Evolutionary conservation across 2,797 vertebrate genomes (phyloP), one percentile per base, ranked within the genome.

Genomic region (Mus spretus): DNA sequence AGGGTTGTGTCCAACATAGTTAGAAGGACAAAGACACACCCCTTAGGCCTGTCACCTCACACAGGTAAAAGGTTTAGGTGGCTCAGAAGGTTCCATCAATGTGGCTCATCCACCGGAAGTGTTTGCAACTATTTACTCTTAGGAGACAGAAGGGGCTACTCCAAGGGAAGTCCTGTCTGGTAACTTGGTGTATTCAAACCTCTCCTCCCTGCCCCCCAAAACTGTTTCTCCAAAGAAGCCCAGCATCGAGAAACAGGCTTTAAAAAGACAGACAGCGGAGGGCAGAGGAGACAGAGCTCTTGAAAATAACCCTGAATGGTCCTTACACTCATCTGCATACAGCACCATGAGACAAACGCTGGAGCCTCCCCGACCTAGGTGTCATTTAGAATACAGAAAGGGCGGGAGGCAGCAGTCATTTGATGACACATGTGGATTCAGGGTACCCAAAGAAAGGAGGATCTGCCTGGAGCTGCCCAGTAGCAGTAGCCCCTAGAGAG

Each of bases 281-380:
- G 37, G 63, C 84, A 90, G 59, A 3, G 11, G 50, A 14, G 37
- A n/a, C 7, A 53, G 31, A 12, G 40, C 6, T 70, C 67, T 3
- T 4, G 31, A 40, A 74, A 89, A 65, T 0, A 0, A 8, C 80
- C 53, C 59, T 59, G 65, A 1, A 15, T 2, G 0, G 7, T 44
- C 0, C 14, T 37, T 72, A 72, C 34, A 22, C 37, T 34, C 44
- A 20, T 67, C 17, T 67, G 82, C 26, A n/a, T 87, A 87, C 93
- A 89, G 96, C 0, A 95, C 97, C 95, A 95, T 2, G 85, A 97
- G 67, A 22, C 57, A 97, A 95, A 84, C 0, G 89, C 63, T 3
- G 14, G 80, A 40, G 75, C 12, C 14, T 44, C 6, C 20, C 40
- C 6, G 4, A 47, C 6, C 63, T 0, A 5, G 74, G 28, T 1